phyloP scores from a whole-genome alignment of 2,113 vertebrate genomes.

The Chrysochloris asiatica region DNA sequence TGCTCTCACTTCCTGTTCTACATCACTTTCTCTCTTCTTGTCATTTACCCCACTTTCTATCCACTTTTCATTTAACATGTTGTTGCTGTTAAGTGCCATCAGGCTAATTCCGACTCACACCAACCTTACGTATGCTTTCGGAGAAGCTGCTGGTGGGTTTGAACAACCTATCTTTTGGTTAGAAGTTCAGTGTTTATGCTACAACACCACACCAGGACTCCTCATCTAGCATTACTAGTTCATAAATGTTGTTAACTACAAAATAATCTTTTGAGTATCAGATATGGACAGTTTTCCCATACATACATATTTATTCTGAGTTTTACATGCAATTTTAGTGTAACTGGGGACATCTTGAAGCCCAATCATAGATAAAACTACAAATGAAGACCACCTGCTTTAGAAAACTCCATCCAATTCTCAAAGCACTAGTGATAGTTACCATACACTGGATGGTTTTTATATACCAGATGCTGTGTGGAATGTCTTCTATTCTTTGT shows the following conservation, averaged over 20 bases:
- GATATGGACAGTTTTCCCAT: background rate
- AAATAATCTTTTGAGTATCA: background rate
- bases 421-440: background rate
- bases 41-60: background rate
- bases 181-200: too few species aligned
- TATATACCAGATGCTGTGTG: background rate
- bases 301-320: background rate
- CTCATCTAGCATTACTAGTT: background rate
- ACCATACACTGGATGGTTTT: background rate
- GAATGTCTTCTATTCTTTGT: background rate
- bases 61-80: background rate
- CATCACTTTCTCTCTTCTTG: background rate
- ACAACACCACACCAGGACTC: too few species aligned
- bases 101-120: too few species aligned
- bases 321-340: background rate
- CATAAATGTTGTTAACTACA: background rate
- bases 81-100: too few species aligned
- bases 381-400: background rate
- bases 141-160: too few species aligned
- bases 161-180: too few species aligned
- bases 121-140: too few species aligned
- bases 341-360: background rate
- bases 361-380: background rate
- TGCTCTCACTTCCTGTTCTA: background rate
- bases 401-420: background rate